Conservation (phyloP, 2,888 invertebrate species). For the Folsomia manolachei region DNA sequence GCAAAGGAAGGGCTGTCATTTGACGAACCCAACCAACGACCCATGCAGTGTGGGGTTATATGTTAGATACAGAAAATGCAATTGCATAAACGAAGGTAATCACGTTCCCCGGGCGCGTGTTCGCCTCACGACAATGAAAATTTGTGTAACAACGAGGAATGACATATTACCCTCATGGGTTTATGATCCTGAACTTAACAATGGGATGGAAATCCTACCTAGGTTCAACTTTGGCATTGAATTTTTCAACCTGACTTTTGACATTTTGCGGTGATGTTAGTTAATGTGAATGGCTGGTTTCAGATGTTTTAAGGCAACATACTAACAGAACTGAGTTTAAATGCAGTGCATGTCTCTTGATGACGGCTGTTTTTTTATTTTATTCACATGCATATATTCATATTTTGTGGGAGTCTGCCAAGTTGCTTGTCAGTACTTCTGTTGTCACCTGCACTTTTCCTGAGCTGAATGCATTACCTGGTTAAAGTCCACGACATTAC, state of each 20-base stretch:
- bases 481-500: too few species aligned
- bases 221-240: background rate
- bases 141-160: constrained; percentile 8
- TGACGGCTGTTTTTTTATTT: too few species aligned
- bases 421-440: background rate
- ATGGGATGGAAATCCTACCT: background rate
- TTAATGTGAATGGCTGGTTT: too few species aligned
- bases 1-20: background rate
- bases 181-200: background rate
- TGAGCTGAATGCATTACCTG: background rate
- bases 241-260: background rate
- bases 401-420: background rate
- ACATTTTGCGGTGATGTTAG: background rate
- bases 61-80: constrained; percentile 4
- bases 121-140: constrained; percentile 14
- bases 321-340: too few species aligned
- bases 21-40: background rate
- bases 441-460: background rate
- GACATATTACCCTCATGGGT: constrained; percentile 10
- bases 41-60: too few species aligned
- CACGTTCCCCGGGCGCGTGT: background rate
- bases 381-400: background rate
- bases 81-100: constrained; percentile 20
- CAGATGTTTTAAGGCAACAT: too few species aligned
- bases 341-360: too few species aligned